phyloP scores from a whole-genome alignment of 2,888 invertebrate species.

The Pristionchus entomophagus region DNA sequence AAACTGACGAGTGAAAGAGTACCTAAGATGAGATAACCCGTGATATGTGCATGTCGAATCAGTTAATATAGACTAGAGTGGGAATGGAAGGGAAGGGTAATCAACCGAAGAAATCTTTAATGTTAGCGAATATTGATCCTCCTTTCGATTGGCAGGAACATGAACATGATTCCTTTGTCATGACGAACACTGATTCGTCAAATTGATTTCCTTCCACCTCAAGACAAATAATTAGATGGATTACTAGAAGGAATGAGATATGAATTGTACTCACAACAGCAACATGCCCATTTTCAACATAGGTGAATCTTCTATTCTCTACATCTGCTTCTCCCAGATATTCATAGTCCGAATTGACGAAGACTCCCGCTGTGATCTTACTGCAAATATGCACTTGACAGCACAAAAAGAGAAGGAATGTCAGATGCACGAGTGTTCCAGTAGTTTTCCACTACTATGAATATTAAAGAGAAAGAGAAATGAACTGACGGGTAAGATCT shows the following conservation, averaged over 20 bases:
- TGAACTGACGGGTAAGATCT: not conserved
- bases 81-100: not conserved
- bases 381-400: constrained; percentile 1
- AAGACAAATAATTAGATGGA: not conserved
- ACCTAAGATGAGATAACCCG: not conserved
- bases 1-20: not conserved
- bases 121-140: constrained; percentile 7
- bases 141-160: not conserved
- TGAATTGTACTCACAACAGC: not conserved
- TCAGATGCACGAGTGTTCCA: not conserved
- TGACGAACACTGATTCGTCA: constrained; percentile 20
- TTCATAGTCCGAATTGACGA: not conserved
- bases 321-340: constrained; percentile 43
- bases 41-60: not conserved
- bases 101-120: constrained; percentile 42
- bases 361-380: not conserved
- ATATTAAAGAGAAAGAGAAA: not conserved
- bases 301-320: constrained; percentile 6
- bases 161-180: not conserved
- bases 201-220: not conserved
- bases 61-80: not conserved
- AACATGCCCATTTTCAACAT: not conserved
- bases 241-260: not conserved
- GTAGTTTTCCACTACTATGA: not conserved
- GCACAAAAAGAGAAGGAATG: not conserved